Conservation (phyloP, 2,888 invertebrate genomes). For the Limnephilus rhombicus region DNA sequence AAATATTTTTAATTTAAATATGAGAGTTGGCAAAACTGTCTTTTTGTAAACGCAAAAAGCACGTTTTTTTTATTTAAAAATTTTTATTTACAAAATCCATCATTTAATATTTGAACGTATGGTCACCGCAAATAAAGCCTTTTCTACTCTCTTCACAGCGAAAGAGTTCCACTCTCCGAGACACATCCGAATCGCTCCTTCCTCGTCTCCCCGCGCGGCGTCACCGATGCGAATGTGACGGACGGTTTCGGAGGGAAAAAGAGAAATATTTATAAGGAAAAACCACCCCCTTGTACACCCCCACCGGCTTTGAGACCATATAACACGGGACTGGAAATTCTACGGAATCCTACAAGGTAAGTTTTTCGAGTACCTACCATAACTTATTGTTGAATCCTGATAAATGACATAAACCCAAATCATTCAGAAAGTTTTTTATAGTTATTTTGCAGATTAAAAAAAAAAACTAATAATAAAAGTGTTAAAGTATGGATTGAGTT, state of each 20-base stretch:
- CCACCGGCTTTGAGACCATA: slow-evolving; percentile 2
- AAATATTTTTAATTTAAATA: no score
- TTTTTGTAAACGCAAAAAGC: no score
- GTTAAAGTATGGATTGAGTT: not conserved
- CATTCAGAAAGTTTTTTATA: not conserved
- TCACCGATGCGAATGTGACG: slow-evolving; percentile 55
- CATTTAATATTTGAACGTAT: not conserved
- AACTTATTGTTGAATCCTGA: not conserved
- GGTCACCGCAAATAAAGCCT: slow-evolving; percentile 47
- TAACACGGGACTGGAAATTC: not conserved
- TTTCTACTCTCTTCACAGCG: slow-evolving; percentile 29
- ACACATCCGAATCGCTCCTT: slow-evolving; percentile 56
- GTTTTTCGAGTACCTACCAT: not conserved
- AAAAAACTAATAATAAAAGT: no score
- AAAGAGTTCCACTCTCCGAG: slow-evolving; percentile 47
- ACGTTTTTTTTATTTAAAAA: not conserved
- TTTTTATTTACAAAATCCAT: not conserved
- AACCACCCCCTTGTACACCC: not conserved
- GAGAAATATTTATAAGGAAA: slow-evolving; percentile 58
- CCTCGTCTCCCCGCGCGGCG: slow-evolving; percentile 48
- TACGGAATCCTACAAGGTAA: not conserved
- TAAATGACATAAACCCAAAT: not conserved
- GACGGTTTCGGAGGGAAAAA: slow-evolving; percentile 49
- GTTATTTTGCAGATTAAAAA: no score
- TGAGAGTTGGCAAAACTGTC: no score